Evolutionary conservation across 2,797 vertebrate species (phyloP).

Genomic region (Gymnothorax javanicus): DNA sequence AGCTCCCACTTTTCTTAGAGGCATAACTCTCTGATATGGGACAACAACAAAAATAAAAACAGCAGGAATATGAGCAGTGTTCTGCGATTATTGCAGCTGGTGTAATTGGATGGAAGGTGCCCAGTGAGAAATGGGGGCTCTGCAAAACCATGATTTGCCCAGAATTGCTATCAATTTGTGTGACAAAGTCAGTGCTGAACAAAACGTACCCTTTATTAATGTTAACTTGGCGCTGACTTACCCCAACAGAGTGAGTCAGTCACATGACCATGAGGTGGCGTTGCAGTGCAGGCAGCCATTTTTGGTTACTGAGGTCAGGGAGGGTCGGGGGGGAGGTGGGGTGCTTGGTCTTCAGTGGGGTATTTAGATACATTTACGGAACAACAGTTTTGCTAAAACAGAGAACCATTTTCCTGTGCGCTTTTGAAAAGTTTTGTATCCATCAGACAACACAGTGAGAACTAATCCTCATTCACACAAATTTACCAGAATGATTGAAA

Average conservation of each 20-base stretch:
- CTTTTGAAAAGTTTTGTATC: no score
- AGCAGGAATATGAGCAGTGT: background rate
- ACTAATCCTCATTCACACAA: no score
- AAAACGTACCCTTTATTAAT: background rate
- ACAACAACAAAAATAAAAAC: background rate
- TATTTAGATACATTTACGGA: no score
- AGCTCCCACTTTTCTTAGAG: background rate
- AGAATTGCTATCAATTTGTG: constrained; percentile 6
- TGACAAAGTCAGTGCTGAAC: background rate
- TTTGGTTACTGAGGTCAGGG: background rate
- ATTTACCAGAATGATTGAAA: no score
- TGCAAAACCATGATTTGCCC: background rate
- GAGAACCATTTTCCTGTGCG: no score
- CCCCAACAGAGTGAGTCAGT: background rate
- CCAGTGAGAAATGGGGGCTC: background rate
- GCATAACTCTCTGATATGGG: background rate
- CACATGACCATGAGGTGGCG: background rate
- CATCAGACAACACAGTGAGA: no score
- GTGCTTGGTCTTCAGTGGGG: no score
- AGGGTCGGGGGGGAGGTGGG: background rate
- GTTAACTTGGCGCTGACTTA: background rate
- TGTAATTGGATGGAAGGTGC: background rate
- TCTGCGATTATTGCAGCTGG: background rate
- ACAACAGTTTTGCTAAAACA: no score
- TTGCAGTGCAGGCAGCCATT: background rate